Evolutionary conservation across 30 jellyfish, hydroid and myxozoan genomes (phyloP).

Genomic region (Aurelia aurita): DNA sequence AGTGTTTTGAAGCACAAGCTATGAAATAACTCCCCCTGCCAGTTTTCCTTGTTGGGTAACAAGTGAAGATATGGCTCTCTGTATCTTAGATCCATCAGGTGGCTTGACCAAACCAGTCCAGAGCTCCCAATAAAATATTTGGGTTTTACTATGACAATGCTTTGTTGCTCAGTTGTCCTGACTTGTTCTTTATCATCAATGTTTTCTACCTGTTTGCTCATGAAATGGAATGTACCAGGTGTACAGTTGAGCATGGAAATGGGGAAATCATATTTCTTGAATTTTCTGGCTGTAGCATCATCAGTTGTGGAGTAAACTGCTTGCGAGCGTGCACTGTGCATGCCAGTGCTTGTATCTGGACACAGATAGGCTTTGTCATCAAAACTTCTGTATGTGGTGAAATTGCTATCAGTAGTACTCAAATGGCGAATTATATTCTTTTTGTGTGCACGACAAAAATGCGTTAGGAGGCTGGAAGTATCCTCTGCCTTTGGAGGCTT

Average conservation of each 20-base stretch:
- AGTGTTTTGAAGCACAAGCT: slow-evolving; percentile 4
- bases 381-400: background rate
- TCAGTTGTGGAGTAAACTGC: slow-evolving; percentile 43
- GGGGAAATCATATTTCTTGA: slow-evolving; percentile 57
- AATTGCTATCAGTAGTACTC: background rate
- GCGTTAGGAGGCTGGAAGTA: slow-evolving; percentile 36
- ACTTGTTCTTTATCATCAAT: slow-evolving; percentile 22
- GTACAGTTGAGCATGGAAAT: slow-evolving; percentile 58
- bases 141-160: slow-evolving; percentile 41
- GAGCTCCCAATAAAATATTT: slow-evolving; percentile 63
- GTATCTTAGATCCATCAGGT: slow-evolving; percentile 40
- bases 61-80: slow-evolving; percentile 21
- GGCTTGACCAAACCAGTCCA: slow-evolving; percentile 57
- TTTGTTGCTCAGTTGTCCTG: slow-evolving; percentile 30
- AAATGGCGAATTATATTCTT: slow-evolving; percentile 20
- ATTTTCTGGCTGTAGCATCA: slow-evolving; percentile 53
- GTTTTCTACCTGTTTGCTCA: slow-evolving; percentile 21
- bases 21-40: background rate
- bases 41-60: background rate
- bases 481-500: slow-evolving; percentile 60
- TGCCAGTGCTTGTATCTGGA: slow-evolving; percentile 57
- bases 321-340: slow-evolving; percentile 50
- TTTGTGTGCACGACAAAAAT: slow-evolving; percentile 53
- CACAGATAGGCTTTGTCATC: slow-evolving; percentile 52
- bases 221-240: slow-evolving; percentile 36